Evolutionary conservation across 2,113 vertebrate genomes (phyloP).

Genomic region (Neolamprologus sp.): DNA sequence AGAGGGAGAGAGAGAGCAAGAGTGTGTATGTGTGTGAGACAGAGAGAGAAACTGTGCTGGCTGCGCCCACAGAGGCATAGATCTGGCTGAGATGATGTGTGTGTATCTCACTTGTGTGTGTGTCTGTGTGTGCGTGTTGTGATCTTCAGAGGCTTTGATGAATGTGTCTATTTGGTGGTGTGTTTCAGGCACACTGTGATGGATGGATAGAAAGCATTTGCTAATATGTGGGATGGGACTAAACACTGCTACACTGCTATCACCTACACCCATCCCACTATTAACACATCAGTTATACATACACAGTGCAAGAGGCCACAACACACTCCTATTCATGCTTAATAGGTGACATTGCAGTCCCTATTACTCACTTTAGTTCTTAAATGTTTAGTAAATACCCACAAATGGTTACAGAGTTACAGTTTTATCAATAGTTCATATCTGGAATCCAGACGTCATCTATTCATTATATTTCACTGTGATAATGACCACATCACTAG

Average conservation of each 20-base stretch:
- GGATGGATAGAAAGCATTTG: slow-evolving; percentile 50
- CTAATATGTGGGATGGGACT: slow-evolving; percentile 59
- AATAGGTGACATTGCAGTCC: not conserved
- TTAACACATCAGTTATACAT: slow-evolving; percentile 46
- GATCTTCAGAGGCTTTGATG: slow-evolving; percentile 50
- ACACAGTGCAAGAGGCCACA: slow-evolving; percentile 23
- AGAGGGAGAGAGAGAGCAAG: not conserved
- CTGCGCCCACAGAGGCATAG: not conserved
- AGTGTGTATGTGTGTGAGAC: not conserved
- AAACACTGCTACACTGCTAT: slow-evolving; percentile 54
- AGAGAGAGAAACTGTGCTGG: not conserved
- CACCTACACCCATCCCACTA: slow-evolving; percentile 52
- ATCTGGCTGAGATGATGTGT: not conserved
- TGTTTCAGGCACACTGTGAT: slow-evolving; percentile 49
- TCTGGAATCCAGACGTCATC: rapidly evolving
- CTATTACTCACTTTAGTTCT: not conserved
- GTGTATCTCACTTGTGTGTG: not conserved
- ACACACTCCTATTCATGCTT: not conserved
- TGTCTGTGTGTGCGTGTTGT: not conserved
- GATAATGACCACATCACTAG: rapidly evolving
- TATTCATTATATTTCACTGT: not conserved
- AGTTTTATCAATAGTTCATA: not conserved
- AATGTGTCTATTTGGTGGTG: slow-evolving; percentile 59
- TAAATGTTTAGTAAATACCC: not conserved
- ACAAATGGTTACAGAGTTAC: not conserved